These are phyloP conservation scores for Hemichromis elongatus DNA, from an alignment of 2,113 vertebrate species.

Conservation along the genomic window DNA sequence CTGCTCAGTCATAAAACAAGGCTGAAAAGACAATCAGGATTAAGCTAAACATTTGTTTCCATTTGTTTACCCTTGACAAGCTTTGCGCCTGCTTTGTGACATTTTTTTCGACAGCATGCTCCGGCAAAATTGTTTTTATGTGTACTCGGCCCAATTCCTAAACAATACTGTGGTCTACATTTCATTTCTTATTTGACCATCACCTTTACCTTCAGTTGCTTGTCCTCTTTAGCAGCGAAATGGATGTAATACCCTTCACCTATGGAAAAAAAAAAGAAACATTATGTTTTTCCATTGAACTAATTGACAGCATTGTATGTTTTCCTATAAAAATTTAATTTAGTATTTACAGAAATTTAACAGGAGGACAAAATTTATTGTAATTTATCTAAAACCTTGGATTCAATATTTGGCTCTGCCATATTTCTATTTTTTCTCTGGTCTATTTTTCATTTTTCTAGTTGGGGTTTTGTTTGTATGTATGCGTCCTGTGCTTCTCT, in stretches of 20 bases:
- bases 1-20: slow-evolving; percentile 54
- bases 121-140: background rate
- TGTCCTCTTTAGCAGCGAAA: background rate
- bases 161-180: background rate
- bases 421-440: background rate
- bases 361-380: background rate
- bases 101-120: background rate
- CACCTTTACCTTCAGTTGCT: slow-evolving; percentile 1
- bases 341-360: background rate
- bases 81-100: background rate
- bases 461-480: background rate
- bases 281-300: background rate
- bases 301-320: background rate
- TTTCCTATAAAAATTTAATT: background rate
- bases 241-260: background rate
- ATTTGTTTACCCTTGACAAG: background rate
- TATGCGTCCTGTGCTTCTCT: background rate
- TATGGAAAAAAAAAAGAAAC: background rate
- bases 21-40: slow-evolving; percentile 29
- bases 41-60: slow-evolving; percentile 12
- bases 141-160: background rate
- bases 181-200: background rate
- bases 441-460: background rate
- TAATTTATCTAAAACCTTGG: background rate
- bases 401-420: background rate